A percentile compares a stretch with the other conserved stretches of the same genome.
phyloP scores from a whole-genome alignment of 2,888 invertebrate species.

The Acleris holmiana region DNA sequence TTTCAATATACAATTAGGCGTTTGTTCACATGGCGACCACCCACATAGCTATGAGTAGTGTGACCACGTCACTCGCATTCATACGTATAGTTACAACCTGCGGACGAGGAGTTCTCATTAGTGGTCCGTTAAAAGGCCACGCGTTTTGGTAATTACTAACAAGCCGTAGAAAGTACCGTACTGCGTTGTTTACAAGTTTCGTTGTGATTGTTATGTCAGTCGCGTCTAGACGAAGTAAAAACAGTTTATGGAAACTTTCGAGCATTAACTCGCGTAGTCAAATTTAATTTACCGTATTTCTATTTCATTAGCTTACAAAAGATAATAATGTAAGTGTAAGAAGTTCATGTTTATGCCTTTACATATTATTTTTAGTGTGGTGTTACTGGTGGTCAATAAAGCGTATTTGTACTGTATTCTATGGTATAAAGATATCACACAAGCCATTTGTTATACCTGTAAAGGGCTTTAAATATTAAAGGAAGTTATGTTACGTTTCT shows the following conservation, averaged over 20 bases:
- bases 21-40: slow-evolving; percentile 53
- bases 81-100: slow-evolving; percentile 6
- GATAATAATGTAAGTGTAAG: too few relatives aligned
- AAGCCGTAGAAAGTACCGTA: slow-evolving; percentile 29
- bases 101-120: slow-evolving; percentile 23
- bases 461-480: too few relatives aligned
- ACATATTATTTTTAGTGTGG: too few relatives aligned
- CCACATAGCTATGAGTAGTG: slow-evolving; percentile 49
- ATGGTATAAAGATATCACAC: too few relatives aligned
- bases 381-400: too few relatives aligned
- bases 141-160: slow-evolving; percentile 32
- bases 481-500: too few relatives aligned
- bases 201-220: slow-evolving; percentile 19
- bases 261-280: neutral
- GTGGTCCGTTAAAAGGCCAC: slow-evolving; percentile 22
- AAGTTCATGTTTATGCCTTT: too few relatives aligned
- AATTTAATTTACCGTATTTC: too few relatives aligned
- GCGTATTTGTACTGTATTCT: too few relatives aligned
- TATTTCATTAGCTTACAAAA: too few relatives aligned
- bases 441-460: too few relatives aligned
- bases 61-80: slow-evolving; percentile 41
- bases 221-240: slow-evolving; percentile 8
- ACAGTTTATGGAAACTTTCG: slow-evolving; percentile 1
- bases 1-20: slow-evolving; percentile 22
- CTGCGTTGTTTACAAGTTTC: slow-evolving; percentile 16